Percentiles rank a stretch among this genome's conserved stretches.
Conservation (phyloP, 1,140 invertebrate genomes). For the Aphelenchoides avenae region DNA sequence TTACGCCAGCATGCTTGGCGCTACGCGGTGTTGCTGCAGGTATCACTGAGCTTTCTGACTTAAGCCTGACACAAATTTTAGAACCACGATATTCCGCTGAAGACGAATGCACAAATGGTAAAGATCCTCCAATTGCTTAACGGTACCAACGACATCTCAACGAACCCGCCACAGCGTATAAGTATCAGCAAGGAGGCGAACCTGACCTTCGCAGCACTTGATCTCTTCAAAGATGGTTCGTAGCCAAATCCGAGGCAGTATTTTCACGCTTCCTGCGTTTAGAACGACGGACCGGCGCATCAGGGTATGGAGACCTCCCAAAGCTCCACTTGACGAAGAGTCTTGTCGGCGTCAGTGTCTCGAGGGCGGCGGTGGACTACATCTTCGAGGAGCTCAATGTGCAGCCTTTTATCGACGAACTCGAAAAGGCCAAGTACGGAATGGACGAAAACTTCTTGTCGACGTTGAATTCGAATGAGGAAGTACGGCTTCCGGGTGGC, state of each 20-base stretch:
- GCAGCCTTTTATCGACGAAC: neutral
- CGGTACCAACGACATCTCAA: conserved; percentile 19
- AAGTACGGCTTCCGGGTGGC: conserved; percentile 11
- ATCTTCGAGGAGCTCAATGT: conserved; percentile 14
- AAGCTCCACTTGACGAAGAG: conserved; percentile 9
- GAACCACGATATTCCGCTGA: conserved; percentile 26
- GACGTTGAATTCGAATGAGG: conserved; percentile 5
- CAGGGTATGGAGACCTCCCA: neutral
- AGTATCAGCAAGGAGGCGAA: conserved; percentile 1
- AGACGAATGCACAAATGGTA: conserved; percentile 18
- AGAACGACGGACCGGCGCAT: too few species aligned
- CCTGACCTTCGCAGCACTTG: conserved; percentile 20
- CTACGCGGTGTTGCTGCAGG: conserved; percentile 21
- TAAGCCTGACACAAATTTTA: conserved; percentile 9
- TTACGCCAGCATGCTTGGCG: conserved; percentile 16
- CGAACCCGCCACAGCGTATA: neutral
- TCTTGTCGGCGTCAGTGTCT: conserved; percentile 3
- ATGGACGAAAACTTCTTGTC: conserved; percentile 23
- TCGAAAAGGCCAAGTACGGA: conserved; percentile 8
- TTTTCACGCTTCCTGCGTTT: too few species aligned
- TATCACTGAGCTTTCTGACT: neutral
- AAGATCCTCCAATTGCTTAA: conserved; percentile 15
- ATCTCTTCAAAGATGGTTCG: conserved; percentile 25
- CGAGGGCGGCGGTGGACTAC: conserved; percentile 15
- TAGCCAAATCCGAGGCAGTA: neutral